phyloP scores from a whole-genome alignment of 2,113 vertebrate genomes.

The Pionites leucogaster region DNA sequence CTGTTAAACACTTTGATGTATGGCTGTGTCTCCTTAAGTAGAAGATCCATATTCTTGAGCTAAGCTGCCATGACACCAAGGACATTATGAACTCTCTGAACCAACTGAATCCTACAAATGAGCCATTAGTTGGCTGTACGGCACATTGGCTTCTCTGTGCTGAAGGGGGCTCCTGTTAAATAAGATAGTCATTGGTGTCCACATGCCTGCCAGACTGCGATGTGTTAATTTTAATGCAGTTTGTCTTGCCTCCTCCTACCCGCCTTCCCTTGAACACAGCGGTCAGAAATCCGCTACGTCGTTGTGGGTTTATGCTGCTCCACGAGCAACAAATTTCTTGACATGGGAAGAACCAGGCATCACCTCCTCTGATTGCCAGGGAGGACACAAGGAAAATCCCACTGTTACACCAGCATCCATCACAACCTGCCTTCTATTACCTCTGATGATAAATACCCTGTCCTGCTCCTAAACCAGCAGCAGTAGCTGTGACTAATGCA shows the following conservation, averaged over 20 bases:
- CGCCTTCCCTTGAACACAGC: background rate
- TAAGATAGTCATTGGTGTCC: background rate
- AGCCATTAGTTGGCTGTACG: background rate
- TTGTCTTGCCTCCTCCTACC: background rate
- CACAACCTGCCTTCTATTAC: background rate
- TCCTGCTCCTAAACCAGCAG: background rate
- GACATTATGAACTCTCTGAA: constrained; percentile 42
- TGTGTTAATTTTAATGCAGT: background rate
- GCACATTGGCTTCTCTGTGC: background rate
- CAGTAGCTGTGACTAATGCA: accelerated
- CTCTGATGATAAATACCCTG: background rate
- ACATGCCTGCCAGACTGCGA: background rate
- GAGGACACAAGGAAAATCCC: background rate
- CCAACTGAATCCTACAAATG: constrained; percentile 48
- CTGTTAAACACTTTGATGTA: constrained; percentile 46
- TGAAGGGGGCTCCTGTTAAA: background rate
- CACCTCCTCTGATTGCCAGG: background rate
- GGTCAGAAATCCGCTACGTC: background rate
- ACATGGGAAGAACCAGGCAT: accelerated
- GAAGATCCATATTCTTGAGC: constrained; percentile 40
- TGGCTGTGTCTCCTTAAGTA: constrained; percentile 6
- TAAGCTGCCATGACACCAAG: constrained; percentile 24
- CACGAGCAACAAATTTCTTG: background rate
- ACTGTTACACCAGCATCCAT: background rate
- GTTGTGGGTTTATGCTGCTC: background rate